Percentiles rank a stretch among this genome's conserved stretches.
phyloP scores from a whole-genome alignment of 2,888 invertebrate genomes.

The Melanostoma scalare region DNA sequence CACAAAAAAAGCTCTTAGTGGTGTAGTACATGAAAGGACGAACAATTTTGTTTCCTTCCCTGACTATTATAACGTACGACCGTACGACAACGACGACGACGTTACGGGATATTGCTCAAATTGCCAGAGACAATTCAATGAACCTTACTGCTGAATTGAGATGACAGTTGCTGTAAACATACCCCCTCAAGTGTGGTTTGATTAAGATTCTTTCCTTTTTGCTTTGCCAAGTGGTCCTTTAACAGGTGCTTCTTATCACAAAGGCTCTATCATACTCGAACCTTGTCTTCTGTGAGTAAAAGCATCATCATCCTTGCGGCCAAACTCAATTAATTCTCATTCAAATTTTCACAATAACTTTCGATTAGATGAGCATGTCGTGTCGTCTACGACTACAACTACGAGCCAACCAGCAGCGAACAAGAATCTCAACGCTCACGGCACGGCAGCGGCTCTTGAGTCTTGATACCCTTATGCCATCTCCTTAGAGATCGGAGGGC shows the following conservation, averaged over 20 bases:
- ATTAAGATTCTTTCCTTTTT: constrained; percentile 61
- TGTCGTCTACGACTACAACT: constrained; percentile 44
- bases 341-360: constrained; percentile 72
- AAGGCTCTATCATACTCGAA: constrained; percentile 1
- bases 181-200: constrained; percentile 44
- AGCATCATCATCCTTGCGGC: constrained; percentile 55
- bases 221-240: constrained; percentile 1
- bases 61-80: too few relatives aligned
- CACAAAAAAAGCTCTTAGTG: constrained; percentile 1
- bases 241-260: constrained; percentile 42
- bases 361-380: constrained; percentile 66
- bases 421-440: too few relatives aligned
- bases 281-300: constrained; percentile 18
- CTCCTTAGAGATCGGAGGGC: constrained; percentile 41
- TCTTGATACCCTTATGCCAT: constrained; percentile 1
- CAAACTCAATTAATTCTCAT: constrained; percentile 73
- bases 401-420: not conserved
- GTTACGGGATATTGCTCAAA: constrained; percentile 50
- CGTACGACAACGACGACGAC: constrained; percentile 10
- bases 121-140: constrained; percentile 59
- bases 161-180: constrained; percentile 49
- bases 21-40: constrained; percentile 37
- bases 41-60: constrained; percentile 21
- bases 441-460: not conserved
- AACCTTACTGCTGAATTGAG: constrained; percentile 46